A percentile compares a stretch with the other conserved stretches of the same genome.
Conservation (phyloP, 2,888 invertebrate genomes). For the Drosophila villosipedis region DNA sequence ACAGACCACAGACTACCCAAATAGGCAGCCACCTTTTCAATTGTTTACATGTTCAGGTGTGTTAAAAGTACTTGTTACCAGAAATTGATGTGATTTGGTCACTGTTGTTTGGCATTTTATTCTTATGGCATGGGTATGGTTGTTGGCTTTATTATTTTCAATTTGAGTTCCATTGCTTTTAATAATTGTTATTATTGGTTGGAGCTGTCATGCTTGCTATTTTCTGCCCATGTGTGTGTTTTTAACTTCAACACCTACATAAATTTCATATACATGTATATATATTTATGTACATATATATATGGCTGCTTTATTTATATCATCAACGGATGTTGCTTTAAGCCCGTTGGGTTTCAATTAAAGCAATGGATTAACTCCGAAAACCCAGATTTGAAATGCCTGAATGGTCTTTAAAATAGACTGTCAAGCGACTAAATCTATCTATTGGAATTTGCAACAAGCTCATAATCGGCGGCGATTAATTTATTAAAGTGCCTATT, state of each 20-base stretch:
- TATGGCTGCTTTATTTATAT: conserved; percentile 40
- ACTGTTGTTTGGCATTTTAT: conserved; percentile 34
- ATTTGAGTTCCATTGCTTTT: conserved; percentile 75
- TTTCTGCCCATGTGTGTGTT: conserved; percentile 50
- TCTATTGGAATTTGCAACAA: conserved; percentile 49
- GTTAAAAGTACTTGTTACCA: neutral
- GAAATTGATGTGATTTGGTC: conserved; percentile 6
- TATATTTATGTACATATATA: neutral
- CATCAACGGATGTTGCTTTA: conserved; percentile 32
- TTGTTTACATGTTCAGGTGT: neutral
- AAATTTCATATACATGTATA: neutral
- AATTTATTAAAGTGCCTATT: conserved; percentile 72
- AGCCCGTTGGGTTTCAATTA: conserved; percentile 51
- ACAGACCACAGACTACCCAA: neutral
- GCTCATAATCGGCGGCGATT: conserved; percentile 42
- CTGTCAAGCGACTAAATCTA: conserved; percentile 2
- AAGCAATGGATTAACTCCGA: conserved; percentile 36
- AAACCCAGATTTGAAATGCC: conserved; percentile 23
- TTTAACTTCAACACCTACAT: conserved; percentile 71
- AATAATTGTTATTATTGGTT: conserved; percentile 73
- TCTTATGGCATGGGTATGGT: conserved; percentile 28
- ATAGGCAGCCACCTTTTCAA: too few species aligned
- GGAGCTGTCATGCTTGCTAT: conserved; percentile 29
- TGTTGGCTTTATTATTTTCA: conserved; percentile 71
- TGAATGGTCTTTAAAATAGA: conserved; percentile 38